Percentiles rank a stretch among this genome's conserved stretches.
These are phyloP conservation scores for Ellobius talpinus DNA, from an alignment of 2,113 vertebrate genomes.

Conservation along the genomic window DNA sequence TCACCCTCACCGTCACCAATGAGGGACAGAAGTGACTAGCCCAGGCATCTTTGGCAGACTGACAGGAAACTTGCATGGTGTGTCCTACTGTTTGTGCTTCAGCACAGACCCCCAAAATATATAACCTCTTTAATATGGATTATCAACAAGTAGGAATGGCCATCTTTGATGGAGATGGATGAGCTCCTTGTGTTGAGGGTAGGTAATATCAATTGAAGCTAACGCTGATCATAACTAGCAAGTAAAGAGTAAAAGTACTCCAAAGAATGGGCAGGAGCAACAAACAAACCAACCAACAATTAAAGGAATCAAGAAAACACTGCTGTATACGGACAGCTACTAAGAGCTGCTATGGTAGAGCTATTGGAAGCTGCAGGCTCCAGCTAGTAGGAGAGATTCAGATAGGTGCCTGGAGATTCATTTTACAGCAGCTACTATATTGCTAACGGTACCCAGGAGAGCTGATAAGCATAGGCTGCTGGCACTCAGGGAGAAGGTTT, in stretches of 20 bases:
- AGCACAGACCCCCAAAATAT: background rate
- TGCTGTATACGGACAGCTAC: background rate
- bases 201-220: background rate
- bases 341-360: background rate
- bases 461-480: background rate
- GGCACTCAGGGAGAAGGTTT: background rate
- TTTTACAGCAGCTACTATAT: too few relatives aligned
- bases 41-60: background rate
- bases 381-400: background rate
- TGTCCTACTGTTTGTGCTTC: background rate
- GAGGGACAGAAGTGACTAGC: too few relatives aligned
- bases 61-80: background rate
- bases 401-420: background rate
- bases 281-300: too few relatives aligned
- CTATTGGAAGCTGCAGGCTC: too few relatives aligned
- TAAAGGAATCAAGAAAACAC: background rate
- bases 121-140: background rate
- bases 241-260: background rate
- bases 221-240: background rate
- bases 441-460: background rate
- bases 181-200: too few relatives aligned
- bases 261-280: background rate
- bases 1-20: too few relatives aligned
- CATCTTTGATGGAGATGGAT: background rate
- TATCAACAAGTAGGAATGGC: background rate